A percentile compares a stretch with the other conserved stretches of the same genome.
These are phyloP conservation scores for Hirudo medicinalis DNA, from an alignment of 1,140 invertebrate species.

Conservation along the genomic window DNA sequence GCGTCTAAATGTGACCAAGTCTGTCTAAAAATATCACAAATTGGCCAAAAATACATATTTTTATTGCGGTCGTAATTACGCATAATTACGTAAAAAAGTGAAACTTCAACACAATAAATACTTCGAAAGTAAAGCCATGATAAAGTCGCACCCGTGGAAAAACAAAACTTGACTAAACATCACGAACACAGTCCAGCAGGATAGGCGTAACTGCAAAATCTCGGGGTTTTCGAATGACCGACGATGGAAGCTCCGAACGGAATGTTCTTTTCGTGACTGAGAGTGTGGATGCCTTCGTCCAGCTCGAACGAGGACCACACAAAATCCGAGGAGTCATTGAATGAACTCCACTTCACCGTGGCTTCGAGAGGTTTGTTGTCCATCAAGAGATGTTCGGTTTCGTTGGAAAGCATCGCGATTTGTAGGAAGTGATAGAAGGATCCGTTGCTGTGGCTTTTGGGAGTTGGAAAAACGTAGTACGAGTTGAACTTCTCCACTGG, in stretches of 20 bases:
- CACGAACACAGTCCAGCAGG: constrained; percentile 8
- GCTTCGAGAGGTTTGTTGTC: neutral
- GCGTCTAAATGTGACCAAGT: too few relatives aligned
- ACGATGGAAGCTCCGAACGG: neutral
- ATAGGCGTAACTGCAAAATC: neutral
- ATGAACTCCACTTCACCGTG: neutral
- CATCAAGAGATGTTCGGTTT: neutral
- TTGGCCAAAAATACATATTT: too few relatives aligned
- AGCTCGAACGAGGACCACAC: neutral
- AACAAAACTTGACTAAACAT: neutral
- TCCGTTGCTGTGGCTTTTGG: neutral
- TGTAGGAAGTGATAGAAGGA: neutral
- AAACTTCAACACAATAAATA: too few relatives aligned
- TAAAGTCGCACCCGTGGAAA: too few relatives aligned
- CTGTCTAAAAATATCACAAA: too few relatives aligned
- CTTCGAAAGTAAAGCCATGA: too few relatives aligned
- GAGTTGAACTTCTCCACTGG: constrained; percentile 9
- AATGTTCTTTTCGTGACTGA: neutral
- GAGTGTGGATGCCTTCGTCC: neutral
- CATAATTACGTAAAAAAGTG: too few relatives aligned
- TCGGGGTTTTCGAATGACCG: neutral
- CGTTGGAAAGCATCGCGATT: neutral
- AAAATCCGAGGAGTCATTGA: neutral
- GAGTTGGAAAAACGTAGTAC: neutral
- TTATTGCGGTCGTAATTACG: too few relatives aligned